Percentiles rank a stretch among this genome's conserved stretches.
Conservation (phyloP, 2,888 invertebrate genomes). For the Pandemis corylana region DNA sequence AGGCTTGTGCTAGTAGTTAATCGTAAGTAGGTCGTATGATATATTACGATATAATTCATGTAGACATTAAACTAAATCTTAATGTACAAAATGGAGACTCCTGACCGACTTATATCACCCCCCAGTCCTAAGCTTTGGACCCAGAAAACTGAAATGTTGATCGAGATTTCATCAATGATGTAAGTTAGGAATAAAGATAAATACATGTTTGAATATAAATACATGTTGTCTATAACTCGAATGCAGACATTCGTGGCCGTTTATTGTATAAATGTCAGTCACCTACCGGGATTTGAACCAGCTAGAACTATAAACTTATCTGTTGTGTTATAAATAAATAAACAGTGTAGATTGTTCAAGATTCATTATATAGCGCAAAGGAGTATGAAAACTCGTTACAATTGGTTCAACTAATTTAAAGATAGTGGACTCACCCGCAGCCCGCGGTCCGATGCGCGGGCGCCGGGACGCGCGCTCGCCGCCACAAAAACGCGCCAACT, state of each 20-base stretch:
- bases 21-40: neutral
- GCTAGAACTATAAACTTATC: too few relatives aligned
- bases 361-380: neutral
- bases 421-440: constrained; percentile 49
- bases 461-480: constrained; percentile 63
- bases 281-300: too few relatives aligned
- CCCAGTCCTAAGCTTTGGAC: too few relatives aligned
- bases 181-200: too few relatives aligned
- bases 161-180: too few relatives aligned
- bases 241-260: too few relatives aligned
- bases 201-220: too few relatives aligned
- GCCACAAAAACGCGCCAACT: constrained; percentile 70
- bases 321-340: neutral
- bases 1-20: neutral
- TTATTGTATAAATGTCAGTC: too few relatives aligned
- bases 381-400: constrained; percentile 12
- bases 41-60: neutral
- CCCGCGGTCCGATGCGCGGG: constrained; percentile 53
- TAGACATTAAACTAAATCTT: neutral
- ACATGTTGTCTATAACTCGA: too few relatives aligned
- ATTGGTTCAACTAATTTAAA: constrained; percentile 10
- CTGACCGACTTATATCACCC: too few relatives aligned
- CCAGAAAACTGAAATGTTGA: too few relatives aligned
- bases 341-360: neutral
- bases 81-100: too few relatives aligned